These are phyloP conservation scores for Larimichthys crocea DNA, from an alignment of 2,113 vertebrate species.

Conservation along the genomic window DNA sequence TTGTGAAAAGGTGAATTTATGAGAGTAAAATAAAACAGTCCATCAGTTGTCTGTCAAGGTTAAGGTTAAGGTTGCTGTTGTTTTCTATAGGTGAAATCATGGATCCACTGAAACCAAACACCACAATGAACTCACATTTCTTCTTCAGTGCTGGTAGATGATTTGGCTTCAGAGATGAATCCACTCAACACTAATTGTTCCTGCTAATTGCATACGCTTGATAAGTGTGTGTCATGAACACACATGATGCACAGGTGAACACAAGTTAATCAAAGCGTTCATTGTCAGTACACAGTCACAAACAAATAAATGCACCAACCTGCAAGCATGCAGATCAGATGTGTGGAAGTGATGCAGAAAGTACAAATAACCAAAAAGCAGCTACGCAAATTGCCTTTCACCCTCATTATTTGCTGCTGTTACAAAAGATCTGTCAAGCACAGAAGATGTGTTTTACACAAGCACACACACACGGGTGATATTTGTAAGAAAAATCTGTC, in stretches of 20 bases:
- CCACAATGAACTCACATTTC: not conserved
- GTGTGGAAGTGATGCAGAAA: not conserved
- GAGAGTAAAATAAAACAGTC: not conserved
- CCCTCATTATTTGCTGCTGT: conserved; percentile 33
- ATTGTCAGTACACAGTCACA: conserved; percentile 7
- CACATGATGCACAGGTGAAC: not conserved
- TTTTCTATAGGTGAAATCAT: not conserved
- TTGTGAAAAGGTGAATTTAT: conserved; percentile 30
- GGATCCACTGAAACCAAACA: not conserved
- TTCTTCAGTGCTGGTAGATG: conserved; percentile 17
- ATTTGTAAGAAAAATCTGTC: not conserved
- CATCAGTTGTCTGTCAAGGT: not conserved
- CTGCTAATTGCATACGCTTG: conserved; percentile 47
- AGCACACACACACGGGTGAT: not conserved
- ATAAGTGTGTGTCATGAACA: conserved; percentile 9
- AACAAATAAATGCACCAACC: conserved; percentile 10
- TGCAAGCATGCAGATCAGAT: not conserved
- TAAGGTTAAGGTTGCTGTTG: not conserved
- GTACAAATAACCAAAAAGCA: conserved; percentile 8
- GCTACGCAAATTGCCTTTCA: conserved; percentile 32
- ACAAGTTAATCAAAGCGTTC: conserved; percentile 6
- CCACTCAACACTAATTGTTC: conserved; percentile 41
- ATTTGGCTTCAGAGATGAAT: conserved; percentile 29
- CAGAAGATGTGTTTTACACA: not conserved
- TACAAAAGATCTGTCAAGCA: conserved; percentile 29